These are phyloP conservation scores for Rafetus swinhoei DNA, from an alignment of 2,113 vertebrate genomes.

Conservation along the genomic window DNA sequence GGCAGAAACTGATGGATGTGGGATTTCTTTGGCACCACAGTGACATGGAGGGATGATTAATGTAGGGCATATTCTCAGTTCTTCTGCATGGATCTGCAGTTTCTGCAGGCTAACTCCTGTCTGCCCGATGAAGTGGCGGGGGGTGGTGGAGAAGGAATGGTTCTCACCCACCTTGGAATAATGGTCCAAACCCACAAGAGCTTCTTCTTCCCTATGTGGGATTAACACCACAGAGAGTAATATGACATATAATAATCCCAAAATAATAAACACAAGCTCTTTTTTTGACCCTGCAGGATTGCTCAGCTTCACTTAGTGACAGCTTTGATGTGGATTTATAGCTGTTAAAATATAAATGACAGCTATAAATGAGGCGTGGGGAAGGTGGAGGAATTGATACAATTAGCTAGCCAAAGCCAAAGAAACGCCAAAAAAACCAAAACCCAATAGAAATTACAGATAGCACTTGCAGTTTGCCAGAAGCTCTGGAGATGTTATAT, in stretches of 20 bases:
- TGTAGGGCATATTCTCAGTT: accelerated
- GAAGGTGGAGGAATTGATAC: neutral
- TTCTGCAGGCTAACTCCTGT: neutral
- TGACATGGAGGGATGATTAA: neutral
- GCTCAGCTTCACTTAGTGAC: neutral
- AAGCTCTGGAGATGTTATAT: accelerated
- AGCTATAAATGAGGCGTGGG: neutral
- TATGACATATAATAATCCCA: neutral
- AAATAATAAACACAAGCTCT: accelerated
- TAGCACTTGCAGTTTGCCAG: neutral
- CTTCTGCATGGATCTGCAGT: neutral
- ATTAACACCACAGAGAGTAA: neutral
- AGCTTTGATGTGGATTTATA: neutral
- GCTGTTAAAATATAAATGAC: accelerated
- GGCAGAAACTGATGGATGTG: neutral
- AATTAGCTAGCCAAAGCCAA: neutral
- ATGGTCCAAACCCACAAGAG: neutral
- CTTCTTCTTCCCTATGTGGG: neutral
- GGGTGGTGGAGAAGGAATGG: too few relatives aligned
- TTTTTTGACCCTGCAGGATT: neutral
- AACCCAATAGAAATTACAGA: neutral
- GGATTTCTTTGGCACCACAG: neutral
- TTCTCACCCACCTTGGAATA: neutral
- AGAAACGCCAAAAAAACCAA: too few relatives aligned
- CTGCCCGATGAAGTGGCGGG: neutral